Evolutionary conservation across 2,888 invertebrate genomes (phyloP), one percentile per base, ranked within the genome.

Genomic region (Candidula unifasciata): DNA sequence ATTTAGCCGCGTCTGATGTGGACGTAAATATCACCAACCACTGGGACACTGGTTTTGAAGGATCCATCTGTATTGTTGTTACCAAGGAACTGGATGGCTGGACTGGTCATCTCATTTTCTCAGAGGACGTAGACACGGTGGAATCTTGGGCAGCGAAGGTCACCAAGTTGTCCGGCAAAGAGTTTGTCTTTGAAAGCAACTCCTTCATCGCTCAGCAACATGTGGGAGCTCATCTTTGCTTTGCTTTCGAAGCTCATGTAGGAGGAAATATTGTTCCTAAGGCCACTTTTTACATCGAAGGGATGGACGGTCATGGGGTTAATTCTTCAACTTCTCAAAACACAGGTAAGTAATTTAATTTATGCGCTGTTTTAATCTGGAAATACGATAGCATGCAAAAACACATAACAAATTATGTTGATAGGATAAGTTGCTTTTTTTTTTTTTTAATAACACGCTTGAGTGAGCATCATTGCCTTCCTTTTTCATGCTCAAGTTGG

Each of bases 31-130:
- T 86, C 81, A 81, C 66, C n/a, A 86, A 85, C 60, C 83, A 83
- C 71, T 89, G 89, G 89, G 82, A 74, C 37, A 88, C 88, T 1
- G 89, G 89, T 3, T 88, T 88, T 71, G 86, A 88, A 81, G 88
- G 86, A 16, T 79, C 84, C 3, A 81, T 86, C 10, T 86, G 85
- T n/a, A 68, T 89, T 27, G 84, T 85, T 52, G 83, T 89, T 30
- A 85, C 85, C 66, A 78, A 83, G 27, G 87, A 86, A 13, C 84
- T 89, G 24, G 88, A 88, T 71, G 89, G 89, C 37, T 90, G 90
- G 90, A 89, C 83, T 21, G 89, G 87, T 1, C 87, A 89, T 79
- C 85, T 90, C 1, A 80, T 76, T 21, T 90, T 89, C 78, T 86
- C 84, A 27, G 78, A 83, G 3, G 86, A 89, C 24, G 82, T 90